Conservation (phyloP, 1,140 invertebrate species). For the Dendroctonus ponderosae region DNA sequence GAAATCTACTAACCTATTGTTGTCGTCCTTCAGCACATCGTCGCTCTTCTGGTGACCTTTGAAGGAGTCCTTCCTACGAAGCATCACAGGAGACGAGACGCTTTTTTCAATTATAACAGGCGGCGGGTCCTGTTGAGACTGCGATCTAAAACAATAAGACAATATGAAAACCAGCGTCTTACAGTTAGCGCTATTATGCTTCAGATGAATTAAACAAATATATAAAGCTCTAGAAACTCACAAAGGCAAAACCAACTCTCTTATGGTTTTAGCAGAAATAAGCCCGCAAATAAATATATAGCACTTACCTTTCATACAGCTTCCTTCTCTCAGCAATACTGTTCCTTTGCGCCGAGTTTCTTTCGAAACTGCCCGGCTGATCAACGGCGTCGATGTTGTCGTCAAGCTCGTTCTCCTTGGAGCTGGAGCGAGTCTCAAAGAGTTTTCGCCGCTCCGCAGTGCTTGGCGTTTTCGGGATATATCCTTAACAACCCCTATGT, state of each 20-base stretch:
- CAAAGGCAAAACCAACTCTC: too few relatives aligned
- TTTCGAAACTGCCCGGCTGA: slow-evolving; percentile 55
- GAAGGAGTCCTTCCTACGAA: slow-evolving; percentile 56
- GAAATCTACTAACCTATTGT: slow-evolving; percentile 22
- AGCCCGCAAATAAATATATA: not conserved
- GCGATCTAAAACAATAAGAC: slow-evolving; percentile 35
- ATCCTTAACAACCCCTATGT: slow-evolving; percentile 41
- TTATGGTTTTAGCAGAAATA: too few relatives aligned
- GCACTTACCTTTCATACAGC: slow-evolving; percentile 69
- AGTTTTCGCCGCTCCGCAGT: slow-evolving; percentile 71
- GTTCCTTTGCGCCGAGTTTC: slow-evolving; percentile 57
- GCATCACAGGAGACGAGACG: slow-evolving; percentile 67
- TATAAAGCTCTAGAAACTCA: too few relatives aligned
- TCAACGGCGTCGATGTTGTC: slow-evolving; percentile 47
- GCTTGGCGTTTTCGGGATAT: slow-evolving; percentile 66
- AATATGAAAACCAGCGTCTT: not conserved
- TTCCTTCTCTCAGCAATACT: slow-evolving; percentile 77
- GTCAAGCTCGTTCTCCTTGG: slow-evolving; percentile 50
- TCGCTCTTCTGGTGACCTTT: slow-evolving; percentile 47
- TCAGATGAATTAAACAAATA: too few relatives aligned
- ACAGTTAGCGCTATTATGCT: too few relatives aligned
- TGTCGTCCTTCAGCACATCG: slow-evolving; percentile 57
- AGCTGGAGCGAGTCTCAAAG: slow-evolving; percentile 56
- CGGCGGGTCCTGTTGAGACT: slow-evolving; percentile 56
- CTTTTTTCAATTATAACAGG: slow-evolving; percentile 63